phyloP scores from a whole-genome alignment of 2,888 invertebrate genomes.

The Cyrtodaria siliqua region DNA sequence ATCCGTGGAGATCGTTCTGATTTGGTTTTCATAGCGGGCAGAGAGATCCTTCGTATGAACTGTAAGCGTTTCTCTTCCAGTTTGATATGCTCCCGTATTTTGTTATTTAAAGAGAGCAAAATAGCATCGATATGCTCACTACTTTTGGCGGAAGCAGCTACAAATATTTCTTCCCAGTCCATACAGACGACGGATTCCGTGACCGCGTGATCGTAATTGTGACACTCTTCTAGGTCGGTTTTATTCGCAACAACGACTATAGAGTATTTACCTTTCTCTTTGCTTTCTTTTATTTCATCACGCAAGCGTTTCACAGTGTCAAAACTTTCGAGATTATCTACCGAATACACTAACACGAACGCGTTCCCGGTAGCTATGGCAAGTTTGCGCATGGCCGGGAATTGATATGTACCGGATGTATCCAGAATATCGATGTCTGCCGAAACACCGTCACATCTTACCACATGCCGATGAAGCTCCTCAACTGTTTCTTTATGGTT shows the following conservation, averaged over 20 bases:
- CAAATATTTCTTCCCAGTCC: constrained; percentile 97
- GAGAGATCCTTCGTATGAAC: constrained; percentile 29
- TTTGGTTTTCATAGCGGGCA: constrained; percentile 46
- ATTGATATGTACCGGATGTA: constrained; percentile 85
- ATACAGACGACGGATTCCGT: constrained; percentile 91
- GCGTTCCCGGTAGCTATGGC: constrained; percentile 85
- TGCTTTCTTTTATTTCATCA: constrained; percentile 76
- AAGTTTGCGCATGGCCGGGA: constrained; percentile 86
- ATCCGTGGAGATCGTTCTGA: background rate
- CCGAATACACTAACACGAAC: constrained; percentile 85
- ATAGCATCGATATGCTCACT: constrained; percentile 90
- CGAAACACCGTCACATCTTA: constrained; percentile 80
- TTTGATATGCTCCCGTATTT: constrained; percentile 21
- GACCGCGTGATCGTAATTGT: constrained; percentile 89
- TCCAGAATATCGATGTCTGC: constrained; percentile 82
- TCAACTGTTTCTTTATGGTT: constrained; percentile 85
- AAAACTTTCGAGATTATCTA: constrained; percentile 82
- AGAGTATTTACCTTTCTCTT: constrained; percentile 67
- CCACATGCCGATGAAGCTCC: constrained; percentile 85
- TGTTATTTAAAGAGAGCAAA: constrained; percentile 92
- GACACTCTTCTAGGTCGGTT: constrained; percentile 72
- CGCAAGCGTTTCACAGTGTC: constrained; percentile 78
- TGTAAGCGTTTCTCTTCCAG: constrained; percentile 37
- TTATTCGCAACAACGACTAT: constrained; percentile 82
- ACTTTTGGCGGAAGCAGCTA: constrained; percentile 95